Evolutionary conservation across 30 jellyfish, hydroid and myxozoan genomes (phyloP), one percentile per base, ranked within the genome.

Genomic region (Hydra vulgaris): DNA sequence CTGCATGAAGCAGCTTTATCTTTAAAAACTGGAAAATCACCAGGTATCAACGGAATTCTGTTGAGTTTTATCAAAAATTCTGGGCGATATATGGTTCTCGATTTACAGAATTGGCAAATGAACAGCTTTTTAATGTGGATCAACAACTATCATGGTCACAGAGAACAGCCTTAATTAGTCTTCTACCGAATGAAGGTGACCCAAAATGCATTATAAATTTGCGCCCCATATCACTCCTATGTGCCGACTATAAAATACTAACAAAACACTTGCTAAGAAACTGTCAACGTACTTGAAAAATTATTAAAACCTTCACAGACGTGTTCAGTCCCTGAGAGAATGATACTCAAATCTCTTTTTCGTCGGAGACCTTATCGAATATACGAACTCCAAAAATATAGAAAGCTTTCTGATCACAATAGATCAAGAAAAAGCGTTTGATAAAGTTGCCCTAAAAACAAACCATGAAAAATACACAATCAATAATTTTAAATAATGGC

Each of bases 391-490:
- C 53, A 70, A 72, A 74, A 55, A 12, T 12, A 40, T 40, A 40
- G 61, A 77, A 24, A 55, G 79, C 18, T 79, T 83, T 18, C 24
- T 85, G 0, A 0, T 73, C 7, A 53, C 75, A 16, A 26, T 83
- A 23, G 91, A 83, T 79, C 83, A 83, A 66, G 91, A 24, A 83
- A 83, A 83, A 27, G 88, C 82, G 53, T 84, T 83, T 26, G 91
- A 83, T 52, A 66, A 82, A 66, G 88, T 25, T 8, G 70, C 23
- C 22, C 66, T 83, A n/a, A 18, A 72, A 53, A 21, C 61, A 40
- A 40, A 40, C 61, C 61, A 40, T 40, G 61, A 40, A 40, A 40
- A 40, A 40, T 12, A 40, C 61, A 5, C 61, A 40, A 40, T 40
- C 61, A 5, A 5, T 40, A 40, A 40, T 40, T 3, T 40, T 40